Conservation (phyloP, 2,113 vertebrate genomes). For the Osmerus mordax region DNA sequence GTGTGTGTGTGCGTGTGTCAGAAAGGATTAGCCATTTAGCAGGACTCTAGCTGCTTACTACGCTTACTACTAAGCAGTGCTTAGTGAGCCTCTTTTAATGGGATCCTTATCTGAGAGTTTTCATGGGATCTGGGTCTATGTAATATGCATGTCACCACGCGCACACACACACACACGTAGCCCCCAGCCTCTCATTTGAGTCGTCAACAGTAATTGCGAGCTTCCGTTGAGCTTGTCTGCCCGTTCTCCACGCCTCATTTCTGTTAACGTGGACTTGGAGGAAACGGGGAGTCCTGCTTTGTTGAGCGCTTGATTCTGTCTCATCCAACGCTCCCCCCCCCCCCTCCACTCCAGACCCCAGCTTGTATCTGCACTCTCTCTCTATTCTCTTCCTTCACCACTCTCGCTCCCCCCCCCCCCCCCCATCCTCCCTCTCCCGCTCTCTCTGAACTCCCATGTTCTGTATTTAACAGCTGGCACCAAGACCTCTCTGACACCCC, state of each 20-base stretch:
- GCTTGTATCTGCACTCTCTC: background rate
- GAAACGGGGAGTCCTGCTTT: slow-evolving; percentile 1
- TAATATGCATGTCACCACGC: background rate
- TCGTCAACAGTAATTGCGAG: background rate
- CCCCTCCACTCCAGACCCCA: background rate
- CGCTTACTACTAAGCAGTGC: background rate
- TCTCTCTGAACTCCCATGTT: background rate
- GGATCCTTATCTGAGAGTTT: background rate
- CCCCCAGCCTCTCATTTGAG: background rate
- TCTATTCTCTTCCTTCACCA: background rate
- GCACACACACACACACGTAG: background rate
- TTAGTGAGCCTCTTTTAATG: background rate
- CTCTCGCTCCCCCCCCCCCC: background rate
- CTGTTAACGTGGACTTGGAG: background rate
- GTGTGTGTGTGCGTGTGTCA: background rate
- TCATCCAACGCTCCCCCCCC: background rate
- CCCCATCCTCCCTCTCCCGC: background rate
- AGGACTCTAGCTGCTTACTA: background rate
- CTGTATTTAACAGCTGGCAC: slow-evolving; percentile 40
- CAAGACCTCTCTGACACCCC: slow-evolving; percentile 28
- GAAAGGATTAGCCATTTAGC: background rate
- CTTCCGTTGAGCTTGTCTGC: background rate
- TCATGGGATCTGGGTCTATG: background rate
- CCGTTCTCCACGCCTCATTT: slow-evolving; percentile 3
- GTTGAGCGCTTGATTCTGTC: background rate